Evolutionary conservation across 2,797 vertebrate species (phyloP).

Genomic region (Threskiornis aethiopicus): DNA sequence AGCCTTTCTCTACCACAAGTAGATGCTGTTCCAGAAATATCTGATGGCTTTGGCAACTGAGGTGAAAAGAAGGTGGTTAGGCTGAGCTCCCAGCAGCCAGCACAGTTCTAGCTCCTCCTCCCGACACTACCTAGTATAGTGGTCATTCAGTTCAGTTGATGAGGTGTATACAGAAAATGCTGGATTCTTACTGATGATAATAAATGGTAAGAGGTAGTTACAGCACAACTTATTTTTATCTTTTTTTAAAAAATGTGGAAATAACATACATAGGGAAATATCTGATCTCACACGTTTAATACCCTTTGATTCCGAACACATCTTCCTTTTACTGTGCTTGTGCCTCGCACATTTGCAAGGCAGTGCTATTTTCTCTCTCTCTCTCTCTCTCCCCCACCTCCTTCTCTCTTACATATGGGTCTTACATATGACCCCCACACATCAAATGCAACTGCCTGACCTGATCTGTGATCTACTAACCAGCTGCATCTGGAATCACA

Average conservation of each 20-base stretch:
- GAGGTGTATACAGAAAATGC: background rate
- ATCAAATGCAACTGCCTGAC: slow-evolving; percentile 32
- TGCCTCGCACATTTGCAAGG: background rate
- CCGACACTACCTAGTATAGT: background rate
- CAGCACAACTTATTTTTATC: background rate
- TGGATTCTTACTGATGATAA: background rate
- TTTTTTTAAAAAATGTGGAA: background rate
- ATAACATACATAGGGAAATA: background rate
- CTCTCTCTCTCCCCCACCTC: background rate
- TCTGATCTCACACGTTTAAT: background rate
- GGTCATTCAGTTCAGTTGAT: background rate
- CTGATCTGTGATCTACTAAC: slow-evolving; percentile 28
- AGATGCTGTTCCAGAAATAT: background rate
- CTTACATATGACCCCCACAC: slow-evolving; percentile 5
- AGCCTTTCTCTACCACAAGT: background rate
- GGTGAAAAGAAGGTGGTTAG: background rate
- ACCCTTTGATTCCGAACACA: background rate
- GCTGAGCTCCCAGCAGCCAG: background rate
- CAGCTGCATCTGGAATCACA: slow-evolving; percentile 29
- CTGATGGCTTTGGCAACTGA: background rate
- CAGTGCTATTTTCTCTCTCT: background rate
- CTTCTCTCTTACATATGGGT: background rate
- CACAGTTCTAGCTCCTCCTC: fast-evolving
- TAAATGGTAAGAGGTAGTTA: background rate
- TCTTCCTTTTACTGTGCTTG: background rate